phyloP scores from a whole-genome alignment of 2,113 vertebrate genomes.

The Macrotis lagotis region DNA sequence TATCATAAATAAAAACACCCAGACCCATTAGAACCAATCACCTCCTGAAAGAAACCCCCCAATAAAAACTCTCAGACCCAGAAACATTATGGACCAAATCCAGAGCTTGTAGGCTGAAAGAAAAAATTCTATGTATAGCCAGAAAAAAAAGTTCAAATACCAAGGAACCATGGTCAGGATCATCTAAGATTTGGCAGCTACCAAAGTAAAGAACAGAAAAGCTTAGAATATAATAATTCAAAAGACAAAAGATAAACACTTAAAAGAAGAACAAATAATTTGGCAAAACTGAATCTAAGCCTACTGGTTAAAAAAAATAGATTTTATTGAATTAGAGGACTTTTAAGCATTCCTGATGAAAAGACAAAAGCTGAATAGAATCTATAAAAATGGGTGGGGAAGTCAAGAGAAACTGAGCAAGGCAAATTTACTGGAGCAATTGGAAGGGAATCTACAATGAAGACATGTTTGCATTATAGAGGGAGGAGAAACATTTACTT shows the following conservation, averaged over 20 bases:
- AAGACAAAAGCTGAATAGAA: neutral
- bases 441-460: neutral
- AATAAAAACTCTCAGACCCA: neutral
- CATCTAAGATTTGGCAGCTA: neutral
- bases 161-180: neutral
- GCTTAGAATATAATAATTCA: neutral
- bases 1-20: neutral
- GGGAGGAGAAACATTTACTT: neutral
- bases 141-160: no score
- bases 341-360: neutral
- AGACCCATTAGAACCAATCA: neutral
- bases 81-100: neutral
- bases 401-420: neutral
- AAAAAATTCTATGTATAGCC: no score
- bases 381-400: neutral
- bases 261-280: neutral
- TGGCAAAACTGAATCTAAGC: neutral
- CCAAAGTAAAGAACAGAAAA: neutral
- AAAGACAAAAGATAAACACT: neutral
- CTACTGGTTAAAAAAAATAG: neutral
- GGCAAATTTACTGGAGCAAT: neutral
- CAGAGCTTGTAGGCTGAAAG: neutral
- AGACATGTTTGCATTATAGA: neutral
- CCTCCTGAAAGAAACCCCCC: neutral
- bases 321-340: neutral